Evolutionary conservation across 2,113 vertebrate species (phyloP).

Genomic region (Maccullochella peelii): DNA sequence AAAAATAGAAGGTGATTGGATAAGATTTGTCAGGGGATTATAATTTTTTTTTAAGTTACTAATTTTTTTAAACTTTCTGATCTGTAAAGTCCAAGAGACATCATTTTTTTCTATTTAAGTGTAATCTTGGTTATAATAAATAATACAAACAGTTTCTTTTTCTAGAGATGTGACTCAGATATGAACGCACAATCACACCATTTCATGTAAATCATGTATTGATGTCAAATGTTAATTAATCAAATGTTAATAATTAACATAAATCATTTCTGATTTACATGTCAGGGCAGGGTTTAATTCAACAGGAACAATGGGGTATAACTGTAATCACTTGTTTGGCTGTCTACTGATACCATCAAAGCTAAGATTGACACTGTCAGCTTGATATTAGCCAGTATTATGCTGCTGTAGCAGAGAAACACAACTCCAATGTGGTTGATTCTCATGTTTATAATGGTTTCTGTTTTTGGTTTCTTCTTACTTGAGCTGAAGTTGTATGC

Average conservation of each 20-base stretch:
- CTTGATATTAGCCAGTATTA: slow-evolving; percentile 1
- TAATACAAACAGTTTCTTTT: background rate
- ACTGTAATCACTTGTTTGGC: slow-evolving; percentile 26
- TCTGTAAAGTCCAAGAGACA: background rate
- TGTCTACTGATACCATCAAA: slow-evolving; percentile 22
- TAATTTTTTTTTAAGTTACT: background rate
- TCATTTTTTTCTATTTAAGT: background rate
- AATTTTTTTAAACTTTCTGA: background rate
- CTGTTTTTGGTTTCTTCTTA: background rate
- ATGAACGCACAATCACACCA: slow-evolving; percentile 37
- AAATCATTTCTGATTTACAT: background rate
- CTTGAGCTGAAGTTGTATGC: background rate
- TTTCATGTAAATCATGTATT: slow-evolving; percentile 12
- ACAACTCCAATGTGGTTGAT: background rate
- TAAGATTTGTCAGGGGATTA: slow-evolving; percentile 11
- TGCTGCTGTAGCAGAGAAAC: slow-evolving; percentile 33
- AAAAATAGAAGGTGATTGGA: background rate
- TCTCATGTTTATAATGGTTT: background rate
- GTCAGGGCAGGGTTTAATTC: slow-evolving; percentile 13
- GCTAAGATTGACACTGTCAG: slow-evolving; percentile 10
- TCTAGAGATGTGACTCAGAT: slow-evolving; percentile 28
- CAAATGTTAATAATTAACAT: too few species aligned
- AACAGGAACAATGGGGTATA: slow-evolving; percentile 20
- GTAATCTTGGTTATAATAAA: background rate
- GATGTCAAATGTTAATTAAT: background rate